Conservation (phyloP, 1,140 invertebrate species). For the Camponotus pennsylvanicus region DNA sequence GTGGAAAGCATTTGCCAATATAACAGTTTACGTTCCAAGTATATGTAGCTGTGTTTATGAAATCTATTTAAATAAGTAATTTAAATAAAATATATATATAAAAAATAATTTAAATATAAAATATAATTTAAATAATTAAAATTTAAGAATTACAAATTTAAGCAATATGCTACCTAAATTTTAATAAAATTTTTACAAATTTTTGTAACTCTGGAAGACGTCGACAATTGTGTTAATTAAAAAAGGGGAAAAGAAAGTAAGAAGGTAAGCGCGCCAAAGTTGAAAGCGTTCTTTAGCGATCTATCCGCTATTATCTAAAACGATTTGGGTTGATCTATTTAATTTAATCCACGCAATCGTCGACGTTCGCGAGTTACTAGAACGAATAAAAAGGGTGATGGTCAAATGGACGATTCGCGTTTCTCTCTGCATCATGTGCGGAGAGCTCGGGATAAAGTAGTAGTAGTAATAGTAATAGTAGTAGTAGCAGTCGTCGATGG, state of each 20-base stretch:
- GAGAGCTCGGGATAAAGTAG: constrained; percentile 57
- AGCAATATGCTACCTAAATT: too few relatives aligned
- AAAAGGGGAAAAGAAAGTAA: not conserved
- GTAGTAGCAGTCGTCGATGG: constrained; percentile 70
- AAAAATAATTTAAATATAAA: too few relatives aligned
- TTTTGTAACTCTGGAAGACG: not conserved
- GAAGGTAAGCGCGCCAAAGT: not conserved
- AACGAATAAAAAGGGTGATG: constrained; percentile 42
- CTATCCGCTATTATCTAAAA: constrained; percentile 23
- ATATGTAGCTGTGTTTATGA: too few relatives aligned
- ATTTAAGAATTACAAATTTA: too few relatives aligned
- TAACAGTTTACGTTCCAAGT: too few relatives aligned
- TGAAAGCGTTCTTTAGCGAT: constrained; percentile 39
- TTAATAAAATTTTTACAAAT: not conserved
- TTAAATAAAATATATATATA: too few relatives aligned
- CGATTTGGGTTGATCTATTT: constrained; percentile 44
- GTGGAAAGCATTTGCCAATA: too few relatives aligned
- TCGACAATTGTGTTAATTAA: not conserved
- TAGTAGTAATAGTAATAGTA: constrained; percentile 67
- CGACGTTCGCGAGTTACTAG: constrained; percentile 39
- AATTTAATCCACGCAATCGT: constrained; percentile 65
- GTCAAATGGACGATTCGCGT: constrained; percentile 49
- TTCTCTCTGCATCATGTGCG: constrained; percentile 17
- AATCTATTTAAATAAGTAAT: too few relatives aligned
- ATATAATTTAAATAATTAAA: too few relatives aligned